A percentile compares a stretch with the other conserved stretches of the same genome.
phyloP scores from a whole-genome alignment of 2,888 invertebrate genomes.

The Amblyjoppa proteus region DNA sequence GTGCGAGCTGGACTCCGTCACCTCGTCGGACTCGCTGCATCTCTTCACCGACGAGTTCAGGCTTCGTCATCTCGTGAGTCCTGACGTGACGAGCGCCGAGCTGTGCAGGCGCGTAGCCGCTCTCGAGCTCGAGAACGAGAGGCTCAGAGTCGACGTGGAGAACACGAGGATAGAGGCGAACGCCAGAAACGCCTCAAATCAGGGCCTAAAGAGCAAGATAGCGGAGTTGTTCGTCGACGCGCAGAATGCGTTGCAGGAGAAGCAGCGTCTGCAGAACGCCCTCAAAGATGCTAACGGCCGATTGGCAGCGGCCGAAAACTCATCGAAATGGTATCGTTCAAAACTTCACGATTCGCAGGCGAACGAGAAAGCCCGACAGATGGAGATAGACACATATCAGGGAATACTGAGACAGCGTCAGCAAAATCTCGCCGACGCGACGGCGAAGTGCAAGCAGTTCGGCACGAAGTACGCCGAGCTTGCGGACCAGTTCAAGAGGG shows the following conservation, averaged over 20 bases:
- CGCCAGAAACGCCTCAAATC: conserved; percentile 78
- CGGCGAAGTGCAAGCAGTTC: conserved; percentile 74
- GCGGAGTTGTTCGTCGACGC: conserved; percentile 78
- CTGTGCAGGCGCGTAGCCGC: conserved; percentile 73
- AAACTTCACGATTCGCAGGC: conserved; percentile 77
- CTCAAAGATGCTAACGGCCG: conserved; percentile 74
- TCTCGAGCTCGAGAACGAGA: conserved; percentile 78
- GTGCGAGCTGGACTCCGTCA: conserved; percentile 75
- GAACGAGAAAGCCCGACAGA: conserved; percentile 74
- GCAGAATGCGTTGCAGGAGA: conserved; percentile 75
- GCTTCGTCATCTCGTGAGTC: conserved; percentile 74
- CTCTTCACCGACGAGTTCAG: conserved; percentile 75
- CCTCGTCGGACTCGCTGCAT: conserved; percentile 77
- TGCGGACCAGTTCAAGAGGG: conserved; percentile 71
- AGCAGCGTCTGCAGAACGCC: conserved; percentile 75
- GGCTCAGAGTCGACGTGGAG: conserved; percentile 76
- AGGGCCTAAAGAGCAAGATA: conserved; percentile 78
- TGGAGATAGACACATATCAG: conserved; percentile 78
- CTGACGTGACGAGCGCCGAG: conserved; percentile 76
- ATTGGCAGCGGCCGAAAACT: conserved; percentile 72
- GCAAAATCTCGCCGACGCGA: conserved; percentile 72
- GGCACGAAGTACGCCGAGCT: conserved; percentile 72
- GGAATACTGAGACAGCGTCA: conserved; percentile 76
- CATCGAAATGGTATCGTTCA: conserved; percentile 78
- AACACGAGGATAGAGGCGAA: conserved; percentile 77